Evolutionary conservation across 2,888 invertebrate species (phyloP).

Genomic region (Crematogaster levior): DNA sequence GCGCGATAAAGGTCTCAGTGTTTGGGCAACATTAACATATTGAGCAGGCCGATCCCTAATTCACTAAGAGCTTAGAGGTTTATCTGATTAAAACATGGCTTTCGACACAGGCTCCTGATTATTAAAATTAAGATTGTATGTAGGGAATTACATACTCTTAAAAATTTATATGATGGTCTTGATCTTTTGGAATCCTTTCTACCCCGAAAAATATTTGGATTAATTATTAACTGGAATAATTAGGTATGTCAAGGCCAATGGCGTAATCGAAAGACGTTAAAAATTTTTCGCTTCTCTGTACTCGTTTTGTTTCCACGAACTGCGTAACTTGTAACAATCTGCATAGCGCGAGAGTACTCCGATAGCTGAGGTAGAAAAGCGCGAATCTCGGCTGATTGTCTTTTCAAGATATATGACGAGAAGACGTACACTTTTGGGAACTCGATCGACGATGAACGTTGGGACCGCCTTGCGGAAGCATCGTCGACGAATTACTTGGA

Average conservation of each 20-base stretch:
- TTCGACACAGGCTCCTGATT: neutral
- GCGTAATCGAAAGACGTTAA: neutral
- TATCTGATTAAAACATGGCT: neutral
- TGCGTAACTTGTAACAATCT: conserved; percentile 30
- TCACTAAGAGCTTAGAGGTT: neutral
- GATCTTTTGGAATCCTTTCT: neutral
- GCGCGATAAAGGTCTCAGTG: conserved; percentile 43
- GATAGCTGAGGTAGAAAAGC: conserved; percentile 28
- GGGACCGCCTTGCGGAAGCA: conserved; percentile 35
- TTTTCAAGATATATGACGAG: conserved; percentile 35
- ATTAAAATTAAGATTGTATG: neutral
- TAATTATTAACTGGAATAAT: neutral
- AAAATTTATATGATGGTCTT: neutral
- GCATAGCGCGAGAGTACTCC: neutral
- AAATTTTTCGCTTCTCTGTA: conserved; percentile 20
- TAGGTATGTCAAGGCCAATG: neutral
- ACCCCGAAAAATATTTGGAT: neutral
- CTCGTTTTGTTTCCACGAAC: neutral
- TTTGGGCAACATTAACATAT: conserved; percentile 62
- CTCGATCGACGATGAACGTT: conserved; percentile 63
- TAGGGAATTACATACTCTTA: neutral
- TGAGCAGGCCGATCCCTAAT: conserved; percentile 8
- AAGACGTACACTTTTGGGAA: conserved; percentile 18
- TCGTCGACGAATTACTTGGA: conserved; percentile 73
- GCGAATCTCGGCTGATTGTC: conserved; percentile 61